Evolutionary conservation across 2,888 invertebrate species (phyloP).

Genomic region (Calameuta filiformis): DNA sequence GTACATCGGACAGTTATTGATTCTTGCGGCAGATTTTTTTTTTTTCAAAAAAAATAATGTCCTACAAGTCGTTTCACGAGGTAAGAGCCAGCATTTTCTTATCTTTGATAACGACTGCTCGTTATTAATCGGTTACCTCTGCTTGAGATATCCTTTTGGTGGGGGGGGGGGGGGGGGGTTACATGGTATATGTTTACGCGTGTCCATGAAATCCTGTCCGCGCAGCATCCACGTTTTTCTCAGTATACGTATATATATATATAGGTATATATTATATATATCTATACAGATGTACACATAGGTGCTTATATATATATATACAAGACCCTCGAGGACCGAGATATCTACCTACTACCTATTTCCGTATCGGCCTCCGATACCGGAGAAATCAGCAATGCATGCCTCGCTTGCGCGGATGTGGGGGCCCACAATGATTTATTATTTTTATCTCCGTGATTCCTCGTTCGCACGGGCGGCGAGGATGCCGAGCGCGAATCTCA

Average conservation of each 20-base stretch:
- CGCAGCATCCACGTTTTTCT: neutral
- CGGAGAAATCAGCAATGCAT: conserved; percentile 54
- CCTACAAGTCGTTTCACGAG: conserved; percentile 13
- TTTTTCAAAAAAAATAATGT: neutral
- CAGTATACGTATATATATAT: neutral
- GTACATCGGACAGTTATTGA: neutral
- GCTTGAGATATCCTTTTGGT: conserved; percentile 41
- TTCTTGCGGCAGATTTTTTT: neutral
- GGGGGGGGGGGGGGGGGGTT: no score
- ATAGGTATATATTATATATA: neutral
- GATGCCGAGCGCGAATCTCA: conserved; percentile 25
- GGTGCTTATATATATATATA: neutral
- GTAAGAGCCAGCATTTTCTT: conserved; percentile 41
- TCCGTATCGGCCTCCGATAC: conserved; percentile 58
- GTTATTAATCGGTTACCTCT: conserved; percentile 59
- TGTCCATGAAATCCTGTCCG: neutral
- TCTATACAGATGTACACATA: neutral
- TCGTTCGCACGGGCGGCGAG: conserved; percentile 31
- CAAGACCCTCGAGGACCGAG: neutral
- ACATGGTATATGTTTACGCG: neutral
- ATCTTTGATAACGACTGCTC: conserved; percentile 60
- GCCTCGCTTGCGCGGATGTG: conserved; percentile 22
- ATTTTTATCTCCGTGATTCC: conserved; percentile 53
- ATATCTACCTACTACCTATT: conserved; percentile 47
- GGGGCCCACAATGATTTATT: conserved; percentile 57